These are phyloP conservation scores for Dendroctonus valens DNA, from an alignment of 1,140 invertebrate genomes.

Conservation along the genomic window DNA sequence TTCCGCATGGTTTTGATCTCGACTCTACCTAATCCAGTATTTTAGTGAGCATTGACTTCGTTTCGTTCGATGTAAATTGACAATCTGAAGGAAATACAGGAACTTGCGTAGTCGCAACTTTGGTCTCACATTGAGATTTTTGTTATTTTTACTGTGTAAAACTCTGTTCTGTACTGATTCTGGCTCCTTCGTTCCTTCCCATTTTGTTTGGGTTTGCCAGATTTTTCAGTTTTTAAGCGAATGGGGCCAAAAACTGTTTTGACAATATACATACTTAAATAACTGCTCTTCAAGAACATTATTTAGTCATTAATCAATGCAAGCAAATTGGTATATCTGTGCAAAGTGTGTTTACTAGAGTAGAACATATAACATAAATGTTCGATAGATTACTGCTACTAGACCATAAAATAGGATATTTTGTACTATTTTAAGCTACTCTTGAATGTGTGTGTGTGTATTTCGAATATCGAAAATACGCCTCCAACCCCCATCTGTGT, in stretches of 20 bases:
- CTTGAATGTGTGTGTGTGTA: no score
- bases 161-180: slow-evolving; percentile 3
- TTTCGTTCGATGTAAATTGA: not conserved
- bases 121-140: slow-evolving; percentile 17
- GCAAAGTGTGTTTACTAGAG: not conserved
- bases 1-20: not conserved
- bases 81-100: no score
- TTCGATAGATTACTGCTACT: no score
- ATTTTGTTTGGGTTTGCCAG: slow-evolving; percentile 1
- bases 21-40: not conserved
- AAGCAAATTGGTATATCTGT: slow-evolving; percentile 4
- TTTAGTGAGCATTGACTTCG: not conserved
- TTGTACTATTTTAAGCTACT: slow-evolving; percentile 4
- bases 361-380: no score
- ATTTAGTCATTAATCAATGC: slow-evolving; percentile 20
- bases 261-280: slow-evolving; percentile 28
- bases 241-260: slow-evolving; percentile 18
- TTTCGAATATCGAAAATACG: not conserved
- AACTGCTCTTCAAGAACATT: slow-evolving; percentile 3
- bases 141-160: slow-evolving; percentile 13
- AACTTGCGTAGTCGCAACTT: no score
- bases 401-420: slow-evolving; percentile 7
- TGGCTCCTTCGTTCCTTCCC: slow-evolving; percentile 11
- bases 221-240: not conserved
- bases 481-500: slow-evolving; percentile 18